Base-by-base conservation (phyloP, 2,797 vertebrate species). In the Lepus oiostolus region DNA sequence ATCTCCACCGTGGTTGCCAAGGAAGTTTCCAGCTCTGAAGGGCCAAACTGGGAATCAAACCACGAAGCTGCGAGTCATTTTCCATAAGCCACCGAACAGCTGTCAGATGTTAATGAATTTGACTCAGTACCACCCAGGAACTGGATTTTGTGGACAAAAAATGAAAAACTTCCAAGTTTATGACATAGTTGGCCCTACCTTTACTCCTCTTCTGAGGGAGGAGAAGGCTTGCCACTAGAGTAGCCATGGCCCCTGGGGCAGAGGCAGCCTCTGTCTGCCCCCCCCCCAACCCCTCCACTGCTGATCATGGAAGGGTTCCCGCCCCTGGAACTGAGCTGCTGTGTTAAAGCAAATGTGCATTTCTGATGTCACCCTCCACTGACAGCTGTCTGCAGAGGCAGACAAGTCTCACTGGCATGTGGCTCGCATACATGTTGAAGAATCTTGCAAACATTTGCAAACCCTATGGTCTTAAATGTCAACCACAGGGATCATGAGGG, bases 391-490 rank as follows among this genome's bases (percentile, higher is more conserved):
- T 32, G 42, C 83, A 98, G 95, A 97, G 95, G 94, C 77, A 97
- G 97, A 95, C 94, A 54, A 94, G 21, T 87, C 96, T 97, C 95
- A 97, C 97, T 97, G 96, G 96, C 97, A 97, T 95, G 90, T 92
- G 96, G 95, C 88, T 97, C 75, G 30, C 85, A 90, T 81, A 79
- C 32, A 47, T 84, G 91, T 86, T 96, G 97, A 98, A 98, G 97
- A 98, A 98, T 91, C 94, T 96, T 97, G 92, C 97, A 98, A 97
- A 97, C 96, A 95, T 97, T 98, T 85, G 97, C 94, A 95, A 97
- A 92, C 93, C 95, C 96, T 98, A 93, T 98, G 97, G 97, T 98
- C 93, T 88, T 83, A 97, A 97, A 96, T 95, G n/a, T 14, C 54
- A 97, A 97, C 97, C 93, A 93, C 0, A 54, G 7, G 28, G 94